phyloP scores from a whole-genome alignment of 2,797 vertebrate genomes.

The Danio albolineatus region DNA sequence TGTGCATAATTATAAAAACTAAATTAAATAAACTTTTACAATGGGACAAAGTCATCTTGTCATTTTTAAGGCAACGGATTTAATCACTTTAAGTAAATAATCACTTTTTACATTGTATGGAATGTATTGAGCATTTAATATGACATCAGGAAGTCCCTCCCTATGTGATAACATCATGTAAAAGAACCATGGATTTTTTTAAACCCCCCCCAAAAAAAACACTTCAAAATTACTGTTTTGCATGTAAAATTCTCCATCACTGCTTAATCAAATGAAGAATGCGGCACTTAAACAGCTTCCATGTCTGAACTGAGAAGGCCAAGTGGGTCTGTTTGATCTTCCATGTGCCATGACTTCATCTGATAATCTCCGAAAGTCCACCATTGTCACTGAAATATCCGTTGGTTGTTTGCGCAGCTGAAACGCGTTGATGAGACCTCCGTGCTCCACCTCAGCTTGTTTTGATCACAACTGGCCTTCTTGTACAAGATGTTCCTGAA shows the following conservation, averaged over 20 bases:
- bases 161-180: neutral
- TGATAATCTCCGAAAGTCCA: neutral
- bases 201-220: neutral
- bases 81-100: too few relatives aligned
- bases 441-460: constrained; percentile 15
- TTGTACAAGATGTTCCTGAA: constrained; percentile 35
- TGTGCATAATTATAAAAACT: too few relatives aligned
- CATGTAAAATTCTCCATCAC: neutral
- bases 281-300: neutral
- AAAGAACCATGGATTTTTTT: neutral
- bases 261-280: constrained; percentile 1
- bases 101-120: too few relatives aligned
- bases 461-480: constrained; percentile 27
- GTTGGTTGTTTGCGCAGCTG: constrained; percentile 21
- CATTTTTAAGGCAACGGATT: too few relatives aligned
- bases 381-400: constrained; percentile 2
- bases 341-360: neutral
- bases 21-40: too few relatives aligned
- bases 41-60: too few relatives aligned
- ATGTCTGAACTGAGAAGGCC: neutral
- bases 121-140: neutral
- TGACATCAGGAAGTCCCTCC: neutral
- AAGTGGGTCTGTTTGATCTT: constrained; percentile 23
- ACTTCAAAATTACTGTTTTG: neutral
- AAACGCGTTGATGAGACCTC: constrained; percentile 20